Base-by-base conservation (phyloP, 1,140 invertebrate species). In the Andrena cerasifolii region DNA sequence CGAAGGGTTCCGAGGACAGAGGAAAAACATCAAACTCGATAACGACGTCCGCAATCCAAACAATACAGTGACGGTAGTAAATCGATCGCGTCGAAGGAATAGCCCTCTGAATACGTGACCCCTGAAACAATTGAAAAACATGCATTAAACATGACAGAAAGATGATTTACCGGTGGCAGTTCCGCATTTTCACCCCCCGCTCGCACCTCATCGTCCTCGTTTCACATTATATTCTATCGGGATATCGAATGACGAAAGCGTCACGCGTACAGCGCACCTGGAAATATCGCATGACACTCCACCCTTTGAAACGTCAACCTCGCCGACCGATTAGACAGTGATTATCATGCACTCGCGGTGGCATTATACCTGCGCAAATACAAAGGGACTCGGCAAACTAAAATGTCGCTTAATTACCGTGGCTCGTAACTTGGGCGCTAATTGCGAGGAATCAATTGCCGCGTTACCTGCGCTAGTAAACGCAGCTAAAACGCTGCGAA, bases 41-140 rank as follows among this genome's bases (percentile, higher is more conserved):
- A 76, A 76, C 47, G 54, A 70, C 24, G 28, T n/a, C 54, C 65
- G 40, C 63, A 28, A 70, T 58, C 2, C 54, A 47, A 61, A 67
- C 72, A 67, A 75, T 67, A 56, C 61, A 75, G 36, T 21, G 31
- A 3, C 58, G 28, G 21, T n/a, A 31, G 65, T 77, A 63, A 82
- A 83, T 79, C 70, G 70, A 53, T 45, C 49, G 62, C 26, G n/a
- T 36, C 43, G 56, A 75, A 66, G 58, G 49, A 72, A 83, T 61
- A 56, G 56, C 26, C 12, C 36, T 26, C 43, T 33, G 80, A 61
- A 77, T 77, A 70, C 70, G 68, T 66, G 59, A 53, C 40, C 58
- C 21, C 56, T 18, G 76, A 70, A 76, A 86, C 84, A 83, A 86
- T 85, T 78, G 83, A 82, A 85, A 87, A 87, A 82, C 66, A 85